Evolutionary conservation across 2,113 vertebrate genomes (phyloP).

Genomic region (Centrocercus urophasianus): DNA sequence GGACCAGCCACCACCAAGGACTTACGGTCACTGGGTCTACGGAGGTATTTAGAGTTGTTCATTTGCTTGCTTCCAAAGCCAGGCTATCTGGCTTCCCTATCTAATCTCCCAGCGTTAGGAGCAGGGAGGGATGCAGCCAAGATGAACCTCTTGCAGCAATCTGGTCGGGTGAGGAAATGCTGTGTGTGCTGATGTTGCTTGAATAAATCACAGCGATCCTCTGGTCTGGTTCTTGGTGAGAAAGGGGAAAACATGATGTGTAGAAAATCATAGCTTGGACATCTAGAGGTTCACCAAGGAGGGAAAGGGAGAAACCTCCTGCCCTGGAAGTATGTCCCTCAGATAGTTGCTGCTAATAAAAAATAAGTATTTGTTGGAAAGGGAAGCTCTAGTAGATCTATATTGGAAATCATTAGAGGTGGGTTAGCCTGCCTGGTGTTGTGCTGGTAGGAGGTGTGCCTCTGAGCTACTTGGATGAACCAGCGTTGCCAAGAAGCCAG

Average conservation of each 20-base stretch:
- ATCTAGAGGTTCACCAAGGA: background rate
- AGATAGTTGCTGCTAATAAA: background rate
- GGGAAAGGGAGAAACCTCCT: background rate
- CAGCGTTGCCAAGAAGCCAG: slow-evolving; percentile 6
- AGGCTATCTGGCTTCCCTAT: slow-evolving; percentile 42
- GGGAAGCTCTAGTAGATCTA: background rate
- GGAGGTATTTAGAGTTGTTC: slow-evolving; percentile 49
- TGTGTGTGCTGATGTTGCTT: background rate
- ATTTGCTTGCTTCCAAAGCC: slow-evolving; percentile 37
- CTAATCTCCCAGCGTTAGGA: slow-evolving; percentile 33
- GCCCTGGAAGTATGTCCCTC: background rate
- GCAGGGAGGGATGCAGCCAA: background rate
- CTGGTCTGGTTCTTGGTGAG: background rate
- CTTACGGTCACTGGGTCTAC: slow-evolving; percentile 2
- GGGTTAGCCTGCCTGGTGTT: background rate
- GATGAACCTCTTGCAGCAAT: background rate
- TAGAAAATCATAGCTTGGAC: background rate
- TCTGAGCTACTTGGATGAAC: background rate
- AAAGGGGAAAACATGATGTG: accelerated
- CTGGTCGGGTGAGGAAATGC: background rate
- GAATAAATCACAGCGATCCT: background rate
- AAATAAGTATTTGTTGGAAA: slow-evolving; percentile 6
- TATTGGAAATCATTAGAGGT: background rate
- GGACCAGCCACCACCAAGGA: slow-evolving; percentile 61
- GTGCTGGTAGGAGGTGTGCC: background rate